A percentile compares a stretch with the other conserved stretches of the same genome.
These are phyloP conservation scores for Automeris io DNA, from an alignment of 2,888 invertebrate genomes.

Conservation along the genomic window DNA sequence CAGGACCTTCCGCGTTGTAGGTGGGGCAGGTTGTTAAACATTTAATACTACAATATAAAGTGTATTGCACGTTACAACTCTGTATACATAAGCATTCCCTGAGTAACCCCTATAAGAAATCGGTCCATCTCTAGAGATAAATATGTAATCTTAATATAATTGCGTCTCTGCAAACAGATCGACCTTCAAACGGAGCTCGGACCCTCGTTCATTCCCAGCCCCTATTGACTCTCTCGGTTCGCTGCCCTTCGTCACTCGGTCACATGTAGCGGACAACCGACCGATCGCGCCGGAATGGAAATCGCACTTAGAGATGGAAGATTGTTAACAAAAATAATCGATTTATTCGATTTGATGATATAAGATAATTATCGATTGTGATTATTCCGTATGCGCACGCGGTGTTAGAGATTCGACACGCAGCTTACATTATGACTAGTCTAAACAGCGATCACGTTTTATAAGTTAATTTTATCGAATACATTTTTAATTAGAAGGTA, in stretches of 20 bases:
- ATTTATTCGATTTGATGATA: too few relatives aligned
- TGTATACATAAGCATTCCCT: constrained; percentile 8
- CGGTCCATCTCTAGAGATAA: constrained; percentile 63
- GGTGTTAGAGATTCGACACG: too few relatives aligned
- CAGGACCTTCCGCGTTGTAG: too few relatives aligned
- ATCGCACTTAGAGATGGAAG: neutral
- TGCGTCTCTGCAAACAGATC: constrained; percentile 50
- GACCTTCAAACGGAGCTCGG: constrained; percentile 15
- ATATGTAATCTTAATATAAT: constrained; percentile 75
- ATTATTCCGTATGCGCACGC: too few relatives aligned
- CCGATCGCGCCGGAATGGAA: neutral
- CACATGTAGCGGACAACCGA: constrained; percentile 8
- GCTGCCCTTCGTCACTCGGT: constrained; percentile 4
- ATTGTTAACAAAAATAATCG: too few relatives aligned
- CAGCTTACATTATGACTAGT: too few relatives aligned
- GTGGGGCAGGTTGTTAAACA: too few relatives aligned
- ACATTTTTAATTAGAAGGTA: too few relatives aligned
- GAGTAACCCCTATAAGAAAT: constrained; percentile 54
- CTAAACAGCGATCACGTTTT: too few relatives aligned
- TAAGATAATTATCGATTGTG: too few relatives aligned
- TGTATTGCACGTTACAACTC: constrained; percentile 33
- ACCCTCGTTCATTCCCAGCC: constrained; percentile 45
- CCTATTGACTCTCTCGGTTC: constrained; percentile 27
- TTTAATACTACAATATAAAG: too few relatives aligned
- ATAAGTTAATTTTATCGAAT: too few relatives aligned